Evolutionary conservation across 2,888 invertebrate species (phyloP), one percentile per base, ranked within the genome.

Genomic region (Antheraea assamensis): DNA sequence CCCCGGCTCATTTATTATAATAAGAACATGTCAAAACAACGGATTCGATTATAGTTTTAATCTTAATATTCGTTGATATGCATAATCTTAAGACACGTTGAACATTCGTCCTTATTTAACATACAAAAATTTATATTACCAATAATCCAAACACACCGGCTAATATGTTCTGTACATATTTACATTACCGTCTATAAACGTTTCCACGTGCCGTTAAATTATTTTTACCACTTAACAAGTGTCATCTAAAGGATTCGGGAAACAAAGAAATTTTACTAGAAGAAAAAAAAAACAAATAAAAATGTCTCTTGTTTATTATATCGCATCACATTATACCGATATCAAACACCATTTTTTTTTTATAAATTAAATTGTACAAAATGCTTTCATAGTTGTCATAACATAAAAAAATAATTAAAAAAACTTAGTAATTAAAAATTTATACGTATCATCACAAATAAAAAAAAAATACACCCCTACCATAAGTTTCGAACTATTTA

Each of bases 71-170:
- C 92, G 93, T 93, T 94, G 94, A 94, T 94, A 94, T 94, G 94
- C 94, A 94, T 94, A 92, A 90, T 92, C 89, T 87, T 93, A 94
- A 94, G 94, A 94, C 94, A 94, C 94, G 92, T 92, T 93, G 94
- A 92, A 93, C 86, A 90, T 88, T 91, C 85, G 82, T 76, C 90
- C 89, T 90, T 90, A 85, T 81, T 85, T 88, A 90, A 88, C 85
- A 90, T 92, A 91, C 82, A 92, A 92, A 91, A 90, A 21, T 84
- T 88, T 89, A 86, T 75, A 79, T 81, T 82, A 80, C 83, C 82
- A 81, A 80, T 79, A 78, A 78, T 80, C 80, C 80, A 83, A 73
- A 80, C 79, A 84, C 70, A 70, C 55, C 70, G 70, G 64, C 68
- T 85, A 82, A 78, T 70, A 31, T 72, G 42, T 42, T 49, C 84